Base-by-base conservation (phyloP, 2,888 invertebrate species). In the Macaria liturata region DNA sequence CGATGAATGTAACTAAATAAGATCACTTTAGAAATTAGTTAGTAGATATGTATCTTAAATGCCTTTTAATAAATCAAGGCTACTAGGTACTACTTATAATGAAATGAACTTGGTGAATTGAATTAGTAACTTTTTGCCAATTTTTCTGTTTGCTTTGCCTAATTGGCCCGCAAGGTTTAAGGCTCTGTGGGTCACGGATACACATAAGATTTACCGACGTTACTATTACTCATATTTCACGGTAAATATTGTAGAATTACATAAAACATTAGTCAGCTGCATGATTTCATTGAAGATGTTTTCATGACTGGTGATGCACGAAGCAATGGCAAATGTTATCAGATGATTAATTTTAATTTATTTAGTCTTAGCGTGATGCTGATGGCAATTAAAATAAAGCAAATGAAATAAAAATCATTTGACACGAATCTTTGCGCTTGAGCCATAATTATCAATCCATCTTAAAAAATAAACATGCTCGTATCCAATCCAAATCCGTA, bases 131-230 rank as follows among this genome's bases (percentile, higher is more conserved):
- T 65, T 72, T 75, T 75, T 68, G 69, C 68, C 62, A 71, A 76
- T 74, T 72, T 68, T 60, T 72, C 70, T 73, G 67, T 72, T 69
- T 68, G 67, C 55, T 61, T 56, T 61, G 62, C 32, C 64, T 83
- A 81, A 83, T 83, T 77, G 74, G 63, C 72, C 65, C 69, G 71
- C 81, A 81, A 84, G 80, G 80, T 54, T 44, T 31, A 39, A 54
- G 30, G 54, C 64, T 20, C 20, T 74, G 72, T 77, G 75, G 85
- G 86, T 86, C 88, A 86, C 74, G 86, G 86, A 63, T 81, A 78
- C 81, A 76, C 50, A 42, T 4, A 42, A 42, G 34, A 6, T 6
- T 0, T 37, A 6, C 34, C 34, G 80, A 83, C 79, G 69, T 71
- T 20, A 69, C 75, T 7, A 32, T 40, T 74, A 77, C 79, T 71